Evolutionary conservation across 2,888 invertebrate species (phyloP).

Genomic region (Drosophila koepferae): DNA sequence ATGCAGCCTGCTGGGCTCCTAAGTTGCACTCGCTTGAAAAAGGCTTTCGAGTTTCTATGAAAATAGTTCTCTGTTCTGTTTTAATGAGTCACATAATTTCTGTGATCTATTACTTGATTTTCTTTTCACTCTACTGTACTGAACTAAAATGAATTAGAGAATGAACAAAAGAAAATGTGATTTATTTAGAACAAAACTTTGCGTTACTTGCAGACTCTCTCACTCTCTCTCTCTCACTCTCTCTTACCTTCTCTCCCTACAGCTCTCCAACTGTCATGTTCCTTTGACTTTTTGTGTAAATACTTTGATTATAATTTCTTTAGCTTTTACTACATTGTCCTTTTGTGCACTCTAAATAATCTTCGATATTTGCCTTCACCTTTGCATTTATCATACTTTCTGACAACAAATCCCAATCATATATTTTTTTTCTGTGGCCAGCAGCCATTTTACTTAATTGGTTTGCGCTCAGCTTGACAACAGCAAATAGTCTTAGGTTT

Average conservation of each 20-base stretch:
- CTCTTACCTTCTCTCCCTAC: neutral
- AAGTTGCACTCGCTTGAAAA: too few species aligned
- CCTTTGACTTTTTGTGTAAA: neutral
- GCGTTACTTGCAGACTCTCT: neutral
- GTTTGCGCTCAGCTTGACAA: conserved; percentile 23
- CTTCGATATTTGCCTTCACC: conserved; percentile 12
- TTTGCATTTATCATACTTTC: conserved; percentile 44
- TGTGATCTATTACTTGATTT: too few species aligned
- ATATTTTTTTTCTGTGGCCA: conserved; percentile 24
- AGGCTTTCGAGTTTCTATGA: too few species aligned
- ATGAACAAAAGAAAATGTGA: too few species aligned
- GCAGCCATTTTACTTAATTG: conserved; percentile 61
- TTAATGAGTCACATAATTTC: too few species aligned
- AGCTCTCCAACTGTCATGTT: neutral
- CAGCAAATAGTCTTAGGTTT: conserved; percentile 21
- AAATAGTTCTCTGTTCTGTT: too few species aligned
- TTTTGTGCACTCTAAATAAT: neutral
- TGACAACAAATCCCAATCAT: conserved; percentile 25
- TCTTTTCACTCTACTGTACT: too few species aligned
- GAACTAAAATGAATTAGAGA: too few species aligned
- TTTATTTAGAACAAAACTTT: too few species aligned
- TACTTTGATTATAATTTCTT: neutral
- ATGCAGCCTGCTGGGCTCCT: too few species aligned
- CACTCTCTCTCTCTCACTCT: neutral
- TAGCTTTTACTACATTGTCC: neutral